Evolutionary conservation across 2,888 invertebrate genomes (phyloP), one percentile per base, ranked within the genome.

Genomic region (Hedya salicella): DNA sequence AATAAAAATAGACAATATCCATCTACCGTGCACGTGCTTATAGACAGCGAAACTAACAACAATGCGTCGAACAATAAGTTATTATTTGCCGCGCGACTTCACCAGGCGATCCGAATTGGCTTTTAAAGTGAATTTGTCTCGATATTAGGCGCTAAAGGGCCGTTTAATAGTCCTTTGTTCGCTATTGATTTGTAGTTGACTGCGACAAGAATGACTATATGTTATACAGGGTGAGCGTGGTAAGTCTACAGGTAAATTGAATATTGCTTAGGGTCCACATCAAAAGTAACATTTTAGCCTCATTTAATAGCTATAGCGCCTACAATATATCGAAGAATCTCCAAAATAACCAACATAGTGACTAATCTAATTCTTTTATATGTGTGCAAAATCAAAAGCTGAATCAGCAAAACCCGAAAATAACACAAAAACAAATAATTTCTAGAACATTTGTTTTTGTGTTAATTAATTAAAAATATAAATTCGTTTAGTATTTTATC

Each of bases 91-190:
- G 76, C 71, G 75, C 74, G 71, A 71, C 73, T 70, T 77, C 69
- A 76, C 75, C 75, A 73, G 73, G 72, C 75, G 80, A 46, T 50
- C 62, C 74, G 76, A 83, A 83, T 86, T 83, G 85, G 74, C 81
- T 81, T 86, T 87, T 83, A 86, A 87, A 85, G 81, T 75, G 81
- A 90, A 90, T 90, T 91, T 89, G 90, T 90, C 89, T 87, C 82
- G 82, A 82, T 84, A 83, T 85, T 80, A 82, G 87, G 82, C 82
- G 79, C 84, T 88, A 87, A 88, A 79, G 86, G 84, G 80, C 87
- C 78, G 89, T 89, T 88, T 87, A 83, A 83, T 77, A 52, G 75
- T 70, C 80, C 79, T 85, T 91, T 91, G 87, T 91, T 78, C 73
- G 66, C 78, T 78, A 83, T 86, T 87, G 87, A 88, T 87, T 89